Conservation (phyloP, 2,888 invertebrate genomes). For the Erebia aethiops region DNA sequence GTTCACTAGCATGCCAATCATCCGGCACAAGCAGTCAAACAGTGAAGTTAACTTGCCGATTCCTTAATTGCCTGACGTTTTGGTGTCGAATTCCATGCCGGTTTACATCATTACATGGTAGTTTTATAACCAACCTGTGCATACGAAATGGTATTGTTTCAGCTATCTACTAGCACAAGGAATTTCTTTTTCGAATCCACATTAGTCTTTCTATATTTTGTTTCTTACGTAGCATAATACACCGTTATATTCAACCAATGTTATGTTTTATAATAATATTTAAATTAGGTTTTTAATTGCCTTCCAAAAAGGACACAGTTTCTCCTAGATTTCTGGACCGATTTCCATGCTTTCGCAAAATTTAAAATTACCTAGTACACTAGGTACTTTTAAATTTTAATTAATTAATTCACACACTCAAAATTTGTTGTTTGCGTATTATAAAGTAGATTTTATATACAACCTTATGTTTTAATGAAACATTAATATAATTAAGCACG, state of each 20-base stretch:
- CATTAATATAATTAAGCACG: background rate
- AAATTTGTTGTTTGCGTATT: background rate
- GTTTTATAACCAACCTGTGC: background rate
- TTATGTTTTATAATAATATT: too few species aligned
- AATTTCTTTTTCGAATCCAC: background rate
- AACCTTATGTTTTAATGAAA: background rate
- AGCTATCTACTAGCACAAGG: background rate
- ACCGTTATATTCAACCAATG: too few species aligned
- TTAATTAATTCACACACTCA: background rate
- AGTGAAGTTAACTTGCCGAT: constrained; percentile 79
- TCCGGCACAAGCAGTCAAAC: constrained; percentile 60
- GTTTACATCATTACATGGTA: constrained; percentile 3
- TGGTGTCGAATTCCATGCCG: constrained; percentile 75
- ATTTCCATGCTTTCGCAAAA: too few species aligned
- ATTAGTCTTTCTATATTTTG: too few species aligned
- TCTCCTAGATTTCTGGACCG: too few species aligned
- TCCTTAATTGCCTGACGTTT: constrained; percentile 83
- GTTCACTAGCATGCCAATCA: constrained; percentile 66
- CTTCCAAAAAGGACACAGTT: too few species aligned
- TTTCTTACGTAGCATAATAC: too few species aligned
- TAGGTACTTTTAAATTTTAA: too few species aligned
- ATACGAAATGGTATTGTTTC: background rate
- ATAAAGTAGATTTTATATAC: too few species aligned
- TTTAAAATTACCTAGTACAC: too few species aligned
- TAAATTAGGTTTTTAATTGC: too few species aligned